These are phyloP conservation scores for Alosa sapidissima DNA, from an alignment of 2,797 vertebrate genomes.

Conservation along the genomic window DNA sequence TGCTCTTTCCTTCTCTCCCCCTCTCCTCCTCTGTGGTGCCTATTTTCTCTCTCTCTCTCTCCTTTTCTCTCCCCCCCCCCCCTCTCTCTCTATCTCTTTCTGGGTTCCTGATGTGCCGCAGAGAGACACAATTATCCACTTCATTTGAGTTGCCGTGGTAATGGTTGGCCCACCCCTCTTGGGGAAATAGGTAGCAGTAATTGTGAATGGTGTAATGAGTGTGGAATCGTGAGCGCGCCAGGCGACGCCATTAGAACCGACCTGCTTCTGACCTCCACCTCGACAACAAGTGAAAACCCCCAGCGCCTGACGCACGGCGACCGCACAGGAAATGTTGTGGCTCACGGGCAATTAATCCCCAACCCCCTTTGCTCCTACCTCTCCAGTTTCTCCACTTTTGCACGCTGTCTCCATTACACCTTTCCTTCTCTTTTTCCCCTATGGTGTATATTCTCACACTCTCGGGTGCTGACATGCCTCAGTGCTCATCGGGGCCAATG, in stretches of 20 bases:
- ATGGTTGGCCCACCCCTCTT: slow-evolving; percentile 76
- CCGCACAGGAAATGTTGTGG: slow-evolving; percentile 66
- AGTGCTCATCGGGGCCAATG: not conserved
- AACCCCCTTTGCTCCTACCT: slow-evolving; percentile 41
- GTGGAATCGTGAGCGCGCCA: slow-evolving; percentile 72
- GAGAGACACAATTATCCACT: slow-evolving; percentile 84
- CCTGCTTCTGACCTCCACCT: slow-evolving; percentile 66
- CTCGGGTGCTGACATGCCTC: not conserved
- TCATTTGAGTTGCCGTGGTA: slow-evolving; percentile 81
- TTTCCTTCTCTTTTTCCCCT: slow-evolving; percentile 24
- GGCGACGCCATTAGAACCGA: slow-evolving; percentile 74
- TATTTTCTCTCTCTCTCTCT: slow-evolving; percentile 42
- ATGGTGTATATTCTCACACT: not conserved
- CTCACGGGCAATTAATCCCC: slow-evolving; percentile 73
- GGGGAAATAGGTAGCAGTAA: slow-evolving; percentile 77
- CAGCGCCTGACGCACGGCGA: slow-evolving; percentile 17
- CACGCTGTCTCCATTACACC: slow-evolving; percentile 27
- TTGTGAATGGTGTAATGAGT: slow-evolving; percentile 82
- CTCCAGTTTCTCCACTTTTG: slow-evolving; percentile 43
- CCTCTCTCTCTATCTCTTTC: slow-evolving; percentile 62
- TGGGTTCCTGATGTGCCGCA: slow-evolving; percentile 74
- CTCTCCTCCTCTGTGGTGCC: slow-evolving; percentile 18
- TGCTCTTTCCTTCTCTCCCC: slow-evolving; percentile 32
- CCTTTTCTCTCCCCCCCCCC: slow-evolving; percentile 49
- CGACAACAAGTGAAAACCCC: slow-evolving; percentile 68